phyloP scores from a whole-genome alignment of 2,113 vertebrate species.

The Etheostoma spectabile region DNA sequence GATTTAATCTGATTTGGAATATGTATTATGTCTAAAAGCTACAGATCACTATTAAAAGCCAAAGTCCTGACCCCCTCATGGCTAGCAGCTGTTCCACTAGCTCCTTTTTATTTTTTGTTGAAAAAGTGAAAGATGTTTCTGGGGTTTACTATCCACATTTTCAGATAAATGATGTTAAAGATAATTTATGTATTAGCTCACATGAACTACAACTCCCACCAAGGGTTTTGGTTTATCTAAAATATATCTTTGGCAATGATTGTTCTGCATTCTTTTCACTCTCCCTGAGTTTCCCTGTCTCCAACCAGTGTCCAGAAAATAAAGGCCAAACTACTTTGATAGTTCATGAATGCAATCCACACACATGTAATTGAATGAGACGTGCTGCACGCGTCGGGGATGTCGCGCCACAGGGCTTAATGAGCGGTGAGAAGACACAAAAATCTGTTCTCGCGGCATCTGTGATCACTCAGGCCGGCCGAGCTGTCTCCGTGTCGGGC shows the following conservation, averaged over 20 bases:
- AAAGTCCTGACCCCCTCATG: neutral
- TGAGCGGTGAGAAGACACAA: neutral
- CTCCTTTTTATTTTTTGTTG: no score
- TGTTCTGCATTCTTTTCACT: neutral
- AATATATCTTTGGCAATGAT: no score
- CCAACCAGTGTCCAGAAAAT: neutral
- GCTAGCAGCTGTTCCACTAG: neutral
- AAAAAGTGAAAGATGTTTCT: no score
- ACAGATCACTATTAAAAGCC: neutral
- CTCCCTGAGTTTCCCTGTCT: neutral
- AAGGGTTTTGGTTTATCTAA: no score
- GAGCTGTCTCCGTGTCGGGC: neutral
- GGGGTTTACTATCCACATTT: no score
- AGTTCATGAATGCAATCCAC: neutral
- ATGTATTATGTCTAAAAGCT: neutral
- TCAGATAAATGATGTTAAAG: no score
- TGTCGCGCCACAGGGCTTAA: constrained; percentile 20
- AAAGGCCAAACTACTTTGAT: neutral
- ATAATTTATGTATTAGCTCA: no score
- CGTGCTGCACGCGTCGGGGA: neutral
- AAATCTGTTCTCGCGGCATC: constrained; percentile 30
- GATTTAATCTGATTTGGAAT: neutral
- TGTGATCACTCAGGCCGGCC: constrained; percentile 38
- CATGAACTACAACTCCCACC: no score
- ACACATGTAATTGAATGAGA: neutral